Conservation (phyloP, 1,140 invertebrate genomes). For the Drosophila murphyi region DNA sequence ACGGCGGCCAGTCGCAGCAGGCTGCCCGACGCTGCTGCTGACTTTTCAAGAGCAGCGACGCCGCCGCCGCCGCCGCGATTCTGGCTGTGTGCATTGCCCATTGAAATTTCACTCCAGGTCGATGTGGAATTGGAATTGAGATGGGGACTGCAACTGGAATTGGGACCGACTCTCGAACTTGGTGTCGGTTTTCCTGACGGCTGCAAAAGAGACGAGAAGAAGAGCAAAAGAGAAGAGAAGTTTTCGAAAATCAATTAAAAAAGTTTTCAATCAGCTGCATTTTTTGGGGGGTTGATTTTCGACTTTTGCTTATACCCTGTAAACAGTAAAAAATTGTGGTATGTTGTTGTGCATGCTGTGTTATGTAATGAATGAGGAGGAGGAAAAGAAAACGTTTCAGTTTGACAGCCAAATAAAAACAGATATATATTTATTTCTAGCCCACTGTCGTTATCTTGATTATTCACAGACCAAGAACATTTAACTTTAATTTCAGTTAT, state of each 20-base stretch:
- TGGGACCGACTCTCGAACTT: background rate
- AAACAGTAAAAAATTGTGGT: background rate
- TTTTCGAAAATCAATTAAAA: constrained; percentile 83
- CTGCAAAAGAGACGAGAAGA: background rate
- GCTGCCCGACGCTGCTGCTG: constrained; percentile 52
- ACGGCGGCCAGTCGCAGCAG: constrained; percentile 35
- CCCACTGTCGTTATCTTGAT: too few relatives aligned
- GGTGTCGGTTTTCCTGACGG: constrained; percentile 3
- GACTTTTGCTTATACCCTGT: constrained; percentile 29
- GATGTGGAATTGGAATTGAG: background rate
- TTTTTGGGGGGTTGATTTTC: constrained; percentile 58
- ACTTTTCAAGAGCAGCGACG: constrained; percentile 49
- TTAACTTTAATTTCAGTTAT: too few relatives aligned
- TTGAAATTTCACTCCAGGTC: constrained; percentile 8
- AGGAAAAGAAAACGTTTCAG: background rate
- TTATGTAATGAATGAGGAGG: background rate
- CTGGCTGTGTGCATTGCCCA: constrained; percentile 62
- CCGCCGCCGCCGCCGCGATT: constrained; percentile 41
- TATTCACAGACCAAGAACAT: too few relatives aligned
- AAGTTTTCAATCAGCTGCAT: constrained; percentile 83
- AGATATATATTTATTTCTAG: too few relatives aligned
- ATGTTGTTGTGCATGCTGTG: background rate
- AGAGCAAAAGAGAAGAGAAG: constrained; percentile 32
- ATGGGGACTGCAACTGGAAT: too few relatives aligned
- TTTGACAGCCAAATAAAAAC: too few relatives aligned